phyloP scores from a whole-genome alignment of 2,113 vertebrate genomes.

The Etheostoma spectabile region DNA sequence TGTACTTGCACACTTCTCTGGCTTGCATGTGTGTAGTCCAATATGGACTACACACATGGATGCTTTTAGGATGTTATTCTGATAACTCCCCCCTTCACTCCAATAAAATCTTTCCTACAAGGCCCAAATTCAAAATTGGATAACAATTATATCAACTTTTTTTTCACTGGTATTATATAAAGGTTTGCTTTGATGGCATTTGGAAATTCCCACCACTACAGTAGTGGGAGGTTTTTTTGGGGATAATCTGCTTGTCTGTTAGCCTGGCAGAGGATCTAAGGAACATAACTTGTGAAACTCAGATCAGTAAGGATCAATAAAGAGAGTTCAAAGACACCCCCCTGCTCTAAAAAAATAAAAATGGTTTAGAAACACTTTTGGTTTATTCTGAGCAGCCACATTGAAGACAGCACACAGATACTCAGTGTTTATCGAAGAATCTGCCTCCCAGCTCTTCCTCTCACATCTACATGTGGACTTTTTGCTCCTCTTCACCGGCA shows the following conservation, averaged over 20 bases:
- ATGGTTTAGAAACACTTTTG: constrained; percentile 59
- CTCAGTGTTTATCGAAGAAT: constrained; percentile 38
- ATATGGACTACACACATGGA: background rate
- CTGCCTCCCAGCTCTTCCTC: constrained; percentile 20
- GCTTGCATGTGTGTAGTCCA: background rate
- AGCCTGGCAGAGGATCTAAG: constrained; percentile 55
- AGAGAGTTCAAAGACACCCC: constrained; percentile 49
- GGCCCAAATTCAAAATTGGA: constrained; percentile 14
- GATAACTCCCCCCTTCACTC: background rate
- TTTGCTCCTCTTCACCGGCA: constrained; percentile 20
- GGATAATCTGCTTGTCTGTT: constrained; percentile 43
- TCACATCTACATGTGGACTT: constrained; percentile 30
- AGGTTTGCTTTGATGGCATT: constrained; percentile 34
- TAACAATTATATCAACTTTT: constrained; percentile 4
- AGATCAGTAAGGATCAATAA: constrained; percentile 49
- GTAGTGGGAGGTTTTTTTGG: constrained; percentile 13
- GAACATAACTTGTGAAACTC: constrained; percentile 47
- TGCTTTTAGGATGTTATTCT: background rate
- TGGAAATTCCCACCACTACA: background rate
- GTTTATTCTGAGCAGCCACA: constrained; percentile 50
- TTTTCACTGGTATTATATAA: background rate
- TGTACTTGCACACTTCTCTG: background rate
- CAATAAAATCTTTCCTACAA: background rate
- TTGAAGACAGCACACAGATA: constrained; percentile 24
- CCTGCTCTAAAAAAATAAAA: constrained; percentile 18